A percentile compares a stretch with the other conserved stretches of the same genome.
Conservation (phyloP, 2,113 vertebrate species). For the Alethe diademata region DNA sequence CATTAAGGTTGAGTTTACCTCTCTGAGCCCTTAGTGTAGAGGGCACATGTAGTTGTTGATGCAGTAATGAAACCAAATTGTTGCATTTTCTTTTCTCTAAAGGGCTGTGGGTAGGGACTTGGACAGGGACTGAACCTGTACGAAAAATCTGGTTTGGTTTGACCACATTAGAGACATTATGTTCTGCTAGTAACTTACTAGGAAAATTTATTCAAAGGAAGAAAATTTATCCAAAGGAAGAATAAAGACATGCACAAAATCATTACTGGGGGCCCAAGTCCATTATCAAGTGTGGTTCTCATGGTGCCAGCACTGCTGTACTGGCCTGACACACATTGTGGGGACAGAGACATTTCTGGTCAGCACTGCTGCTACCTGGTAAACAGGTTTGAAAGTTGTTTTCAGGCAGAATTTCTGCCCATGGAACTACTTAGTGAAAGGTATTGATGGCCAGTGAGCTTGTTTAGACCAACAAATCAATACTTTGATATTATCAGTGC, state of each 20-base stretch:
- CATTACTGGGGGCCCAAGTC: background rate
- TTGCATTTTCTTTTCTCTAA: conserved; percentile 19
- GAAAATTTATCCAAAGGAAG: background rate
- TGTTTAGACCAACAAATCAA: background rate
- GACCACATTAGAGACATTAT: background rate
- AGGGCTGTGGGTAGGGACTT: background rate
- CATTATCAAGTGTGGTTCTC: accelerated
- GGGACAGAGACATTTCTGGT: background rate
- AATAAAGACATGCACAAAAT: background rate
- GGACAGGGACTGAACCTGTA: background rate
- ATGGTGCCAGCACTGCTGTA: accelerated
- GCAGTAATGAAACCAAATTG: background rate
- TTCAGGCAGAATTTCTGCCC: background rate
- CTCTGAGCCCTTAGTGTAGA: background rate
- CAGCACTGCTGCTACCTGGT: background rate
- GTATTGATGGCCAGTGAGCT: background rate
- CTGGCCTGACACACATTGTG: accelerated
- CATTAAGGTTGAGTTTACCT: background rate
- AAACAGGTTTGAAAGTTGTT: background rate
- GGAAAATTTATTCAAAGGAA: background rate
- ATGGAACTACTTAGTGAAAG: background rate
- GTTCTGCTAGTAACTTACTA: background rate
- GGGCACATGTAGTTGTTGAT: background rate
- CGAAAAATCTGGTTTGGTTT: background rate
- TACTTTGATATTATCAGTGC: background rate